A percentile compares a stretch with the other conserved stretches of the same genome.
phyloP scores from a whole-genome alignment of 2,113 vertebrate species.

The Lampris incognitus region DNA sequence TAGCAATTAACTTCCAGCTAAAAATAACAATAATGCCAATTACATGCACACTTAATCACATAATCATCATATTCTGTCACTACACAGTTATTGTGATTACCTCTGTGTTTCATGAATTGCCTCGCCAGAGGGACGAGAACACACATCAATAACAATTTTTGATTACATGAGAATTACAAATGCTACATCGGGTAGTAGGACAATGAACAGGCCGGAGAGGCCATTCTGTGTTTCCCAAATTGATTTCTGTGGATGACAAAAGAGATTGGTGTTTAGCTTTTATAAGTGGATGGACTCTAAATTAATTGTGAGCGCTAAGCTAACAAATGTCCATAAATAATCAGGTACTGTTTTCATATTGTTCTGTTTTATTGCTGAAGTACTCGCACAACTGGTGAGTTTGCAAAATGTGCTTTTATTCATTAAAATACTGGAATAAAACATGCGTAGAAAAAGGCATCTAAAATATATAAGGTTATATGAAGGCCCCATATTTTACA shows the following conservation, averaged over 20 bases:
- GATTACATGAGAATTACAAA: constrained; percentile 82
- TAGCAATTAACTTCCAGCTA: constrained; percentile 89
- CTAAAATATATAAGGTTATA: constrained; percentile 43
- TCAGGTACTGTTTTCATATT: constrained; percentile 71
- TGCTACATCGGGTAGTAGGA: constrained; percentile 71
- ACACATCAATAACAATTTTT: constrained; percentile 83
- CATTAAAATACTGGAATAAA: constrained; percentile 54
- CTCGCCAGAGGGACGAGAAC: constrained; percentile 83
- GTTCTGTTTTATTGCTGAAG: constrained; percentile 69
- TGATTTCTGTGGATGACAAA: constrained; percentile 79
- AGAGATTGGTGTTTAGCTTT: constrained; percentile 64
- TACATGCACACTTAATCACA: constrained; percentile 87
- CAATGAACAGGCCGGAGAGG: constrained; percentile 79
- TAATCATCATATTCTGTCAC: constrained; percentile 88
- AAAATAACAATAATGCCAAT: constrained; percentile 89
- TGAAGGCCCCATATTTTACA: constrained; percentile 49
- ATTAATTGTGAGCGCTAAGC: constrained; percentile 78
- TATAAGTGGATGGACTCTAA: constrained; percentile 82
- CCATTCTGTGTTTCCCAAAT: constrained; percentile 78
- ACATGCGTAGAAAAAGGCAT: constrained; percentile 48
- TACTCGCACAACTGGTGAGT: constrained; percentile 62
- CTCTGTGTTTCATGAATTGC: constrained; percentile 83
- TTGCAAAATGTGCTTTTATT: constrained; percentile 65
- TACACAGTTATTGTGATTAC: constrained; percentile 88
- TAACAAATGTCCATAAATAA: constrained; percentile 77